A percentile compares a stretch with the other conserved stretches of the same genome.
These are phyloP conservation scores for Patella ulyssiponensis DNA, from an alignment of 2,888 invertebrate species.

Conservation along the genomic window DNA sequence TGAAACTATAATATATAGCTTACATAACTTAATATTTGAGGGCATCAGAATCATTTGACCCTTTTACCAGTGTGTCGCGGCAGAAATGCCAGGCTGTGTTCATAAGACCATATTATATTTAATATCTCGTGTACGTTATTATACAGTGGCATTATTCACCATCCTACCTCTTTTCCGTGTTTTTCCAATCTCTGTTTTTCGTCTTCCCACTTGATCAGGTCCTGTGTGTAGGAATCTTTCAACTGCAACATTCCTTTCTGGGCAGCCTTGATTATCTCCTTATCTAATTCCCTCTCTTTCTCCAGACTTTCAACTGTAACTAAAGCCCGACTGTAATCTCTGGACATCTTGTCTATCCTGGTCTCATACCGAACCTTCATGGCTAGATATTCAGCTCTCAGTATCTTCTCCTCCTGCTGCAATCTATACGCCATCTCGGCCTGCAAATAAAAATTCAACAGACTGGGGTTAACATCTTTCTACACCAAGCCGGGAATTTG, in stretches of 20 bases:
- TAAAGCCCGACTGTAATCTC: slow-evolving; percentile 33
- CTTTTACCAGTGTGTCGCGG: too few relatives aligned
- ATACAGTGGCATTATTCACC: not conserved
- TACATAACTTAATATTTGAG: too few relatives aligned
- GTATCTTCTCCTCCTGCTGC: slow-evolving; percentile 59
- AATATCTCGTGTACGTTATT: too few relatives aligned
- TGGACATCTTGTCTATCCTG: slow-evolving; percentile 50
- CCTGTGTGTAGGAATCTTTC: slow-evolving; percentile 52
- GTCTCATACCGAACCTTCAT: slow-evolving; percentile 64
- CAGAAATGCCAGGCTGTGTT: too few relatives aligned
- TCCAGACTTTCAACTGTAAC: slow-evolving; percentile 50
- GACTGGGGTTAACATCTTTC: too few relatives aligned
- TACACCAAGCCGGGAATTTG: too few relatives aligned
- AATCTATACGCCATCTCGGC: slow-evolving; percentile 61
- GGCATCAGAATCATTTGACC: too few relatives aligned
- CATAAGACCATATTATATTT: too few relatives aligned
- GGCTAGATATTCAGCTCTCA: slow-evolving; percentile 58
- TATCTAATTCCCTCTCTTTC: slow-evolving; percentile 54
- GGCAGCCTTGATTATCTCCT: slow-evolving; percentile 56
- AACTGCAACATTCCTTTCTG: slow-evolving; percentile 59
- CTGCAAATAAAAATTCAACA: slow-evolving; percentile 33
- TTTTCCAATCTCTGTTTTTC: slow-evolving; percentile 55
- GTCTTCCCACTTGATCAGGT: slow-evolving; percentile 59
- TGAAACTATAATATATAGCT: too few relatives aligned
- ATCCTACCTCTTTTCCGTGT: slow-evolving; percentile 55